Base-by-base conservation (phyloP, 2,797 vertebrate species). In the Coendou prehensilis region DNA sequence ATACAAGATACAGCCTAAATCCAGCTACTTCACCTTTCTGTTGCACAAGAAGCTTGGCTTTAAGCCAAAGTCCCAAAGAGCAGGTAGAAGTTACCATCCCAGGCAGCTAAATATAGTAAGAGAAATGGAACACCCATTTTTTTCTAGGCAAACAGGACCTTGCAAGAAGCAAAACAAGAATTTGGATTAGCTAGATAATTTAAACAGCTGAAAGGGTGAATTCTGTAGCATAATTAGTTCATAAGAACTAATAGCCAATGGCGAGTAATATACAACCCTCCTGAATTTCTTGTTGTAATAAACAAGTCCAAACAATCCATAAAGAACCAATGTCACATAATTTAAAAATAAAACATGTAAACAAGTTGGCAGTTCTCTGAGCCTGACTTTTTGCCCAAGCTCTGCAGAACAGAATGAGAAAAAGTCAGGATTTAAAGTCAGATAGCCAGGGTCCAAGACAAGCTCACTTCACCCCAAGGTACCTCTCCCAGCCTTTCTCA, bases 161-260 rank as follows among this genome's bases (percentile, higher is more conserved):
- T 88, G 41, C 71, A 96, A 96, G 87, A 97, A 95, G 61, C 71
- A 94, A 97, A 97, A 94, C 50, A 96, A 96, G 87, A 75, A 80
- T 54, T 85, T 95, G 64, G 78, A 88, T 91, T 96, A 96, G 63
- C 73, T 95, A 59, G 52, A 95, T 98, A 92, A 97, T 93, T 98
- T 97, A 94, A 97, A 96, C 13, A 97, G 87, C 85, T 92, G 45
- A 93, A 94, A 95, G 86, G 50, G 93, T 94, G 84, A 94, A 50
- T 93, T 97, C 63, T 81, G 26, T 47, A 93, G 76, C 91, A 95
- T 95, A 94, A 96, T 95, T 97, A 89, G 87, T 84, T 98, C 92
- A 92, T 41, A 96, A 96, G 80, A 82, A 45, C 85, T 93, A 97
- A 95, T 10, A 92, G 79, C 22, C 57, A 96, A n/a, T 85, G 81